Conservation (phyloP, 2,797 vertebrate genomes). For the Euphonia xanthogaster region DNA sequence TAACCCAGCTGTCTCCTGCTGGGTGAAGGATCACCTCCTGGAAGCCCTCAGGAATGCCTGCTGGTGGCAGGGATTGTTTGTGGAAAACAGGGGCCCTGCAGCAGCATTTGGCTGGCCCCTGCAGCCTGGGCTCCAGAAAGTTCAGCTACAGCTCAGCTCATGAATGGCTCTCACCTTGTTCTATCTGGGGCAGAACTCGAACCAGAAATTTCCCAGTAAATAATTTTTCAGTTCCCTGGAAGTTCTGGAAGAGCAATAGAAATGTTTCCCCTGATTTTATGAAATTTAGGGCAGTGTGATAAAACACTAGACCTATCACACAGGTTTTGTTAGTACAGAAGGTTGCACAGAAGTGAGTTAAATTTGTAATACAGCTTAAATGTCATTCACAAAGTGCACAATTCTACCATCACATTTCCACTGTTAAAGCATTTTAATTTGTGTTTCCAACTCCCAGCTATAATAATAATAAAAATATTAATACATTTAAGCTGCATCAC, state of each 20-base stretch:
- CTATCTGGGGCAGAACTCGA: not conserved
- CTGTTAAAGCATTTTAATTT: not conserved
- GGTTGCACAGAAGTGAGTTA: not conserved
- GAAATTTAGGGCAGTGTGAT: not conserved
- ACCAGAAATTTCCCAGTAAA: not conserved
- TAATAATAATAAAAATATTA: not conserved
- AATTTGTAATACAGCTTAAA: not conserved
- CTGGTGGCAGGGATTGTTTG: not conserved
- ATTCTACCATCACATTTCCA: not conserved
- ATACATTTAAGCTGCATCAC: not conserved
- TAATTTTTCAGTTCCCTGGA: not conserved
- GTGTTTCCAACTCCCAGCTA: not conserved
- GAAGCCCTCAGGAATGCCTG: constrained; percentile 3
- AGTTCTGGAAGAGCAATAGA: not conserved
- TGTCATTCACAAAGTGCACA: not conserved
- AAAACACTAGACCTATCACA: not conserved
- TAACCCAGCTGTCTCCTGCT: not conserved
- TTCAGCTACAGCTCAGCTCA: not conserved
- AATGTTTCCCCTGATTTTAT: not conserved
- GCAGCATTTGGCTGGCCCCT: not conserved
- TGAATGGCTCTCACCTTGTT: not conserved
- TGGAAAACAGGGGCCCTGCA: not conserved
- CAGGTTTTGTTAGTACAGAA: not conserved
- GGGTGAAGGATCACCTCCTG: constrained; percentile 27
- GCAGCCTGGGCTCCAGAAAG: not conserved